Conservation (phyloP, 1,140 invertebrate species). For the Pogonognathellus flavescens region DNA sequence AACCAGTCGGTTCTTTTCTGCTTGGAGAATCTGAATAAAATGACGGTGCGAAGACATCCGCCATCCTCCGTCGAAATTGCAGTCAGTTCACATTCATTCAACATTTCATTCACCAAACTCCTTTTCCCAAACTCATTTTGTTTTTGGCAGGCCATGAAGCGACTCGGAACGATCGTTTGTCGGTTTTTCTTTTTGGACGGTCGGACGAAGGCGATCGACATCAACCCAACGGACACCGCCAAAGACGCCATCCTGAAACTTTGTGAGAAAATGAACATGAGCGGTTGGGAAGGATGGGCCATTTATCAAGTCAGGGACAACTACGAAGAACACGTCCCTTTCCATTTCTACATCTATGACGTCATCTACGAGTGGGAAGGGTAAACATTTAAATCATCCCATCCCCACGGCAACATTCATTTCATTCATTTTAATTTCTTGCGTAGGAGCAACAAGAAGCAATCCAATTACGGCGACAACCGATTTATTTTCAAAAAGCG, state of each 20-base stretch:
- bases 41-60: conserved; percentile 83
- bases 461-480: conserved; percentile 84
- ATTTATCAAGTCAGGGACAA: conserved; percentile 89
- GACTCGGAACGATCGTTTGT: conserved; percentile 92
- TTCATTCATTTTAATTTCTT: neutral
- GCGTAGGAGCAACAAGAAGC: conserved; percentile 11
- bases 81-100: too few species aligned
- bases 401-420: neutral
- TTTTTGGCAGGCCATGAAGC: conserved; percentile 82
- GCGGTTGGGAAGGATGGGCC: conserved; percentile 90
- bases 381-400: conserved; percentile 71
- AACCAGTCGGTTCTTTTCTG: conserved; percentile 94
- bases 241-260: conserved; percentile 89
- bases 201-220: conserved; percentile 91
- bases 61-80: conserved; percentile 94
- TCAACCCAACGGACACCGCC: conserved; percentile 94
- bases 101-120: too few species aligned
- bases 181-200: conserved; percentile 96
- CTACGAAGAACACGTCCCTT: conserved; percentile 91
- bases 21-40: conserved; percentile 90
- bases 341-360: conserved; percentile 93
- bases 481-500: conserved; percentile 93
- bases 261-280: conserved; percentile 81
- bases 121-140: too few species aligned
- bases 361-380: conserved; percentile 94